These are phyloP conservation scores for Campaea margaritaria DNA, from an alignment of 2,888 invertebrate species.

Conservation along the genomic window DNA sequence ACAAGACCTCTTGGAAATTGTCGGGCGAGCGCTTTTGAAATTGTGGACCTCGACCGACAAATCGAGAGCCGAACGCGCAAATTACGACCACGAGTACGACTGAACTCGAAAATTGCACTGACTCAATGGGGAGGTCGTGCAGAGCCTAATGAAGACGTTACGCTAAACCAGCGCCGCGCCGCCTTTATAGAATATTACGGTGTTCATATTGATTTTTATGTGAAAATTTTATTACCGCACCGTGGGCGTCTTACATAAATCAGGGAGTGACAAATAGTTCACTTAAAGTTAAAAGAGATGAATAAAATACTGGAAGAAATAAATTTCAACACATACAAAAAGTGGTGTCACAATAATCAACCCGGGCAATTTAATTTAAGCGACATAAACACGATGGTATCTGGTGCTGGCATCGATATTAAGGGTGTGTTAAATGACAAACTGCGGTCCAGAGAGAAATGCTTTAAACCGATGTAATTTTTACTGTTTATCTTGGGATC, in stretches of 20 bases:
- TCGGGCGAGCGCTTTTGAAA: conserved; percentile 68
- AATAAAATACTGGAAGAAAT: conserved; percentile 58
- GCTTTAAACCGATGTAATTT: conserved; percentile 77
- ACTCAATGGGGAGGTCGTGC: conserved; percentile 74
- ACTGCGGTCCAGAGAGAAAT: conserved; percentile 75
- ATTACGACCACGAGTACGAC: conserved; percentile 71
- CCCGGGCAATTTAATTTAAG: conserved; percentile 80
- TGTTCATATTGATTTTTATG: conserved; percentile 81
- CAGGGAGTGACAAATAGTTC: conserved; percentile 31
- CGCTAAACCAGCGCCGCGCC: conserved; percentile 71
- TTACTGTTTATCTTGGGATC: conserved; percentile 75
- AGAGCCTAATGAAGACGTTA: conserved; percentile 80
- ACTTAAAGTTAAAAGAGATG: conserved; percentile 41
- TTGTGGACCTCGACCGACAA: conserved; percentile 70
- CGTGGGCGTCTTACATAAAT: conserved; percentile 52
- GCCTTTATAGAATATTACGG: conserved; percentile 70
- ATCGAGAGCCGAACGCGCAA: conserved; percentile 73
- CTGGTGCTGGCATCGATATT: conserved; percentile 80
- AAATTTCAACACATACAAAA: conserved; percentile 73
- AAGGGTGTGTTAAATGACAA: conserved; percentile 82
- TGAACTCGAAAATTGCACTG: conserved; percentile 74
- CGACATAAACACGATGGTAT: conserved; percentile 80
- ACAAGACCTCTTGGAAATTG: conserved; percentile 73
- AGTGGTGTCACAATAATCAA: conserved; percentile 78
- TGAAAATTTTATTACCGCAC: conserved; percentile 69